Conservation (phyloP, 2,797 vertebrate genomes). For the Sorex maritimensis region DNA sequence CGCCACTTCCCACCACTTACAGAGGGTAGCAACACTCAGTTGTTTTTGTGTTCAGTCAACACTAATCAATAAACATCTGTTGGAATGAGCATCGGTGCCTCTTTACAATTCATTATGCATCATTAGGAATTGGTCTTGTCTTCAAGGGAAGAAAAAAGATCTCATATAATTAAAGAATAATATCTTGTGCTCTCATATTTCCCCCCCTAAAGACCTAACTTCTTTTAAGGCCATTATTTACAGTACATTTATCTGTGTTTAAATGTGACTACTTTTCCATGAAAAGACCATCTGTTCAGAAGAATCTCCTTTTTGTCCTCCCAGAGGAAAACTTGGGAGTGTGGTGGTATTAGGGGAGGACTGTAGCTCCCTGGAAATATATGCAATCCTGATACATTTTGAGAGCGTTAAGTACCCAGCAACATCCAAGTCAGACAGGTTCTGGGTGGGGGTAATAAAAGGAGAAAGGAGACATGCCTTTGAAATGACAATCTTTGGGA, state of each 20-base stretch:
- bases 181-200: slow-evolving; percentile 85
- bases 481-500: not conserved
- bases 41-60: slow-evolving; percentile 90
- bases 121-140: slow-evolving; percentile 89
- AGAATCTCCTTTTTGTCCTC: slow-evolving; percentile 87
- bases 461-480: not conserved
- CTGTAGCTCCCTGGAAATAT: slow-evolving; percentile 84
- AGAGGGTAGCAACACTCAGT: slow-evolving; percentile 87
- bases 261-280: slow-evolving; percentile 89
- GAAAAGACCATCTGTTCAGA: slow-evolving; percentile 91
- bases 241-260: slow-evolving; percentile 91
- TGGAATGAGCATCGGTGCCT: slow-evolving; percentile 88
- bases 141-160: slow-evolving; percentile 85
- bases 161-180: slow-evolving; percentile 87
- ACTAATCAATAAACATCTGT: slow-evolving; percentile 93
- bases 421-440: slow-evolving; percentile 77
- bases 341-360: slow-evolving; percentile 79
- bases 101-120: slow-evolving; percentile 89
- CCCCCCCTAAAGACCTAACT: slow-evolving; percentile 84
- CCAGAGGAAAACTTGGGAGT: slow-evolving; percentile 86
- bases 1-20: slow-evolving; percentile 87
- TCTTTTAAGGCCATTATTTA: slow-evolving; percentile 89
- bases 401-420: slow-evolving; percentile 62
- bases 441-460: not conserved
- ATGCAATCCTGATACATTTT: not conserved